Conservation (phyloP, 2,113 vertebrate genomes). For the Syrrhaptes paradoxus region DNA sequence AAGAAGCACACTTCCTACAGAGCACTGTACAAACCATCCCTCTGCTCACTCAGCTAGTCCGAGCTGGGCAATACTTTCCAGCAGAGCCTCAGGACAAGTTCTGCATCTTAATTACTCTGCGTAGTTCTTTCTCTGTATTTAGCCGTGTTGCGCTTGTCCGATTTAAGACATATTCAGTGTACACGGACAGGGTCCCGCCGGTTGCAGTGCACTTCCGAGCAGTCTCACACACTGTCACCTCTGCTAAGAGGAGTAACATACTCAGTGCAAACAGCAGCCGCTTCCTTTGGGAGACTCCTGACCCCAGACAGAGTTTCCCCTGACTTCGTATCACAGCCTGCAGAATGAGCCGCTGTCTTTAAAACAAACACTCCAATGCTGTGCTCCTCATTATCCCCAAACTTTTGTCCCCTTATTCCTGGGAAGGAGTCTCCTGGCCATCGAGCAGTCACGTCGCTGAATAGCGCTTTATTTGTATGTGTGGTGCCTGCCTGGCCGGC, state of each 20-base stretch:
- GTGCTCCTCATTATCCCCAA: neutral
- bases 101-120: rapidly evolving
- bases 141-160: neutral
- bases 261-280: neutral
- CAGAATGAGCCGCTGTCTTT: slow-evolving; percentile 28
- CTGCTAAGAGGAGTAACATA: neutral
- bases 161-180: rapidly evolving
- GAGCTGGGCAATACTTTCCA: neutral
- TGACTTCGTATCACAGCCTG: neutral
- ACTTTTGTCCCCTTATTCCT: slow-evolving; percentile 53
- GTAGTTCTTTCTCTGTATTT: neutral
- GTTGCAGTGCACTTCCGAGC: neutral
- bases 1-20: neutral
- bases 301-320: neutral
- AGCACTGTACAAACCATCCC: neutral
- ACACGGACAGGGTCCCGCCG: neutral
- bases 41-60: neutral
- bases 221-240: neutral
- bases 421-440: neutral
- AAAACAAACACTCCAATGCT: slow-evolving; percentile 33
- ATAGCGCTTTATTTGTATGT: neutral
- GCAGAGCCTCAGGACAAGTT: neutral
- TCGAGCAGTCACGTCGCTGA: neutral
- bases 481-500: neutral
- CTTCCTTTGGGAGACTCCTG: slow-evolving; percentile 4